Evolutionary conservation across 2,797 vertebrate genomes (phyloP).

Genomic region (Numenius phaeopus): DNA sequence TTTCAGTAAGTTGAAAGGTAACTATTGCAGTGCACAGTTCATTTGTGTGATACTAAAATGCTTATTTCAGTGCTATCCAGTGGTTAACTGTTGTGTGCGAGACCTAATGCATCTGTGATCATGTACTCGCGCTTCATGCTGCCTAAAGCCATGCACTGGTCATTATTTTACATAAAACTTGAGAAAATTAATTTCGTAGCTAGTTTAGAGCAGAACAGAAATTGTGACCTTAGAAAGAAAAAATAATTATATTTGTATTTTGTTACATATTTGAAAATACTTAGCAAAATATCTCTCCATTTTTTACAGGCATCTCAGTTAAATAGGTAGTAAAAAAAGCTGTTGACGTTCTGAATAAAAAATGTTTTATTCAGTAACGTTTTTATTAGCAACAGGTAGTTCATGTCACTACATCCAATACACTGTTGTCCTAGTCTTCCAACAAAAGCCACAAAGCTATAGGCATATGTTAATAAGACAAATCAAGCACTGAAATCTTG

Average conservation of each 20-base stretch:
- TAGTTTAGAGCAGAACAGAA: neutral
- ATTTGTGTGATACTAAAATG: neutral
- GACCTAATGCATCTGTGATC: neutral
- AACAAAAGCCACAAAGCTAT: neutral
- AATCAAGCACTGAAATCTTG: neutral
- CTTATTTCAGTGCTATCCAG: neutral
- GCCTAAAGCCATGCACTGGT: neutral
- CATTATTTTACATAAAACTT: neutral
- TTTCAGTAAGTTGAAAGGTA: neutral
- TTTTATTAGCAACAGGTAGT: neutral
- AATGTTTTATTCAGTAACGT: neutral
- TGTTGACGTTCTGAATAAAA: neutral
- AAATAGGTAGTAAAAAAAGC: neutral
- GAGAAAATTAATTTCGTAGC: neutral
- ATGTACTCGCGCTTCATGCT: neutral
- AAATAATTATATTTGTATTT: neutral
- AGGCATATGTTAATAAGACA: neutral
- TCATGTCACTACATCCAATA: neutral
- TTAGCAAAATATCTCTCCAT: neutral
- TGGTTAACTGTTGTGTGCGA: neutral
- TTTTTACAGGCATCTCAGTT: neutral
- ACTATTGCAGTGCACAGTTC: neutral
- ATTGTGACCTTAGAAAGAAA: neutral
- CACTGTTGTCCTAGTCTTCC: neutral
- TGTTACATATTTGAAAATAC: neutral